Percentiles rank a stretch among this genome's conserved stretches.
Conservation (phyloP, 2,113 vertebrate genomes). For the Muntiacus muntjak region DNA sequence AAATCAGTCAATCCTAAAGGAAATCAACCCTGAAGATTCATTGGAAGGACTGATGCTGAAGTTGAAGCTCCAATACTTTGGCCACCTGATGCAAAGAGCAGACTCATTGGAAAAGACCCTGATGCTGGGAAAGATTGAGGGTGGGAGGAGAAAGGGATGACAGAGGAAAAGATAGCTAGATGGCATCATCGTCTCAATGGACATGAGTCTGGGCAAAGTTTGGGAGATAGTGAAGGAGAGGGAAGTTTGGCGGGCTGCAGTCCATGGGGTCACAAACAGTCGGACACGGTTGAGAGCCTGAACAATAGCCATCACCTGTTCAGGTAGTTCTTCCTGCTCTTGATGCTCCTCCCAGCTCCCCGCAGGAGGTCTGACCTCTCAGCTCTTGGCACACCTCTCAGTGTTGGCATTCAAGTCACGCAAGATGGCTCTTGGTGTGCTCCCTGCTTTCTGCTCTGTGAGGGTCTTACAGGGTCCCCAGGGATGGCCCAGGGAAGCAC, state of each 20-base stretch:
- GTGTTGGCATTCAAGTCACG: accelerated
- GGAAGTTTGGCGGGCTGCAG: background rate
- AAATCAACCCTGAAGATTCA: background rate
- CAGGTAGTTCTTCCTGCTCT: background rate
- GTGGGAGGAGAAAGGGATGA: background rate
- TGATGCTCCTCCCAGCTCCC: background rate
- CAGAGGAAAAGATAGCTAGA: background rate
- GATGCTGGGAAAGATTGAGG: background rate
- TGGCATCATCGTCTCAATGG: background rate
- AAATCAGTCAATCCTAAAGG: background rate
- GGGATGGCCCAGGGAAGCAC: background rate
- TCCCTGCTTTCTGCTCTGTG: background rate
- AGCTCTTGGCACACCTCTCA: background rate
- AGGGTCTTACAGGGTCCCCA: background rate
- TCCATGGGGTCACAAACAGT: background rate
- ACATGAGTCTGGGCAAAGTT: background rate
- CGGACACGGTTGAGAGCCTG: background rate
- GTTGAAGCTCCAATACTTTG: background rate
- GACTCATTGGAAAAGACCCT: background rate
- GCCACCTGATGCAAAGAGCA: background rate
- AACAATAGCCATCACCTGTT: background rate
- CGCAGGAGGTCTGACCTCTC: too few species aligned
- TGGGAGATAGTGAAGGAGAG: background rate
- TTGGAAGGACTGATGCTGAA: background rate
- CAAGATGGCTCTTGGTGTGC: background rate